Base-by-base conservation (phyloP, 2,888 invertebrate genomes). In the Anthoptus insignis region DNA sequence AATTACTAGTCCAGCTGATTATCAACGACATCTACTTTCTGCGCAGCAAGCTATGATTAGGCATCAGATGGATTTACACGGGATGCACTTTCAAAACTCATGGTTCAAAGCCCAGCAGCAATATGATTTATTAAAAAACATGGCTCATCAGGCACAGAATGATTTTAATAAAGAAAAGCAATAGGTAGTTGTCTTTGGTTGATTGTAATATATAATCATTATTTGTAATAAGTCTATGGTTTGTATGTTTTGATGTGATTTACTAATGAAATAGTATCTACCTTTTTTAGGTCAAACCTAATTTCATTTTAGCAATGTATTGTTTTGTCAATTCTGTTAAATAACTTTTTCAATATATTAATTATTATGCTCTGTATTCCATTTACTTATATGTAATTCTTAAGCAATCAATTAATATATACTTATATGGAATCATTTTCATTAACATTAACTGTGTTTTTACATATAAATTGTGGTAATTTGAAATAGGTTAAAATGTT, bases 161-260 rank as follows among this genome's bases (percentile, higher is more conserved):
- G 90, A 91, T 74, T 90, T 86, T 74, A 88, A 82, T 71, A 89
- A 90, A 76, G 91, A 91, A 59, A 90, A 91, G 73, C 83, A 87
- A 73, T 82, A 74, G 73, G 47, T 67, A 61, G 37, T 47, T 58
- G 37, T 37, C 49, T 59, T 53, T n/a, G n/a, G n/a, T n/a, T n/a
- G n/a, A n/a, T n/a, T n/a, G n/a, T n/a, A n/a, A n/a, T n/a, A n/a
- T n/a, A n/a, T n/a, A n/a, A n/a, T n/a, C n/a, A n/a, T n/a, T n/a
- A n/a, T n/a, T n/a, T n/a, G n/a, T n/a, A n/a, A n/a, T n/a, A n/a
- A 16, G 39, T 39, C n/a, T 37, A 16, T 39, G 16, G 39, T 37
- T 45, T 34, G 50, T 29, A 59, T 42, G 27, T 19, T 61, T 29
- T 66, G 50, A 42, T 42, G 56, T 29, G 54, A 39, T 42, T 42